Conservation (phyloP, 2,888 invertebrate genomes). For the Caenorhabditis afra region DNA sequence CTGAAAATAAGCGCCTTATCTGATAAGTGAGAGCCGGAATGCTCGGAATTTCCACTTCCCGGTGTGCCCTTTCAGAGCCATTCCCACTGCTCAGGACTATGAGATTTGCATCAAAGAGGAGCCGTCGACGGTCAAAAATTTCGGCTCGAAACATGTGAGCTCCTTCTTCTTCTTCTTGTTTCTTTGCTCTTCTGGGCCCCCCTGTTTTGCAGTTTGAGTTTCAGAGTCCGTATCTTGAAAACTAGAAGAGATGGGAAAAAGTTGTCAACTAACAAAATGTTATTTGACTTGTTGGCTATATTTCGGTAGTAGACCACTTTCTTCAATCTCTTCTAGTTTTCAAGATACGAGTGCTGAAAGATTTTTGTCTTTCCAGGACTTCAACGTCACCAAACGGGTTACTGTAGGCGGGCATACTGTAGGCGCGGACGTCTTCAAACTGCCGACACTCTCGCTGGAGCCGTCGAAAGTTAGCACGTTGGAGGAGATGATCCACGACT, state of each 20-base stretch:
- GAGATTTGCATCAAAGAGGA: slow-evolving; percentile 57
- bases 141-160: slow-evolving; percentile 37
- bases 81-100: slow-evolving; percentile 43
- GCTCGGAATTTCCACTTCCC: not conserved
- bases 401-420: slow-evolving; percentile 63
- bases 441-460: slow-evolving; percentile 56
- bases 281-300: no score
- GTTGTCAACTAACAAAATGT: no score
- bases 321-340: no score
- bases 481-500: slow-evolving; percentile 54
- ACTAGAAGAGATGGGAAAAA: no score
- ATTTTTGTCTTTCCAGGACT: slow-evolving; percentile 50
- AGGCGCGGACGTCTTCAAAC: slow-evolving; percentile 55
- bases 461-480: slow-evolving; percentile 43
- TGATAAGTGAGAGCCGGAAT: slow-evolving; percentile 31
- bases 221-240: no score
- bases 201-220: no score
- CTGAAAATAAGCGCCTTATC: slow-evolving; percentile 45
- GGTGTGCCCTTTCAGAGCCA: slow-evolving; percentile 26
- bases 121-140: slow-evolving; percentile 47
- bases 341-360: no score
- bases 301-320: no score
- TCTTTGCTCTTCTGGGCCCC: no score
- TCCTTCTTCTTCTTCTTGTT: no score
- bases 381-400: slow-evolving; percentile 57